A percentile compares a stretch with the other conserved stretches of the same genome.
Conservation (phyloP, 2,113 vertebrate genomes). For the Dasyprocta punctata region DNA sequence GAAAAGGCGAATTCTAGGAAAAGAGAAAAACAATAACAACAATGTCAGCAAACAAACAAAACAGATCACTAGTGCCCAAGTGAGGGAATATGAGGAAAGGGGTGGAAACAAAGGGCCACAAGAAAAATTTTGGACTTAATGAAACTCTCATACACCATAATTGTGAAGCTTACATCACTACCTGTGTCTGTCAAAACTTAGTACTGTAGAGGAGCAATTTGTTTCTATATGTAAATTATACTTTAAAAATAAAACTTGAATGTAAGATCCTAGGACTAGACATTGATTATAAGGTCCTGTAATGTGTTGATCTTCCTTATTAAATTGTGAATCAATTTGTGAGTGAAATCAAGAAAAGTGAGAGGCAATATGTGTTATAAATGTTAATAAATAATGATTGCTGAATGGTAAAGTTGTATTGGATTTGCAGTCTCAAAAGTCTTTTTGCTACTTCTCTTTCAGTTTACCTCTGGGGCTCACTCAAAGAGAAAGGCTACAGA, state of each 20-base stretch:
- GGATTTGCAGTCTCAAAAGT: background rate
- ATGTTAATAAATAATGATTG: background rate
- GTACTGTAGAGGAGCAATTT: background rate
- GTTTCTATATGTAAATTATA: background rate
- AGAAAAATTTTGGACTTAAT: too few relatives aligned
- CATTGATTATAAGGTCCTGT: background rate
- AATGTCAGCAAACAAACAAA: background rate
- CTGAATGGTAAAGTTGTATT: background rate
- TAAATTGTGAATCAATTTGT: background rate
- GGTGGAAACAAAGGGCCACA: background rate
- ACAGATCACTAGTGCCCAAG: background rate
- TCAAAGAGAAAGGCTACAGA: background rate
- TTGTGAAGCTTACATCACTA: background rate
- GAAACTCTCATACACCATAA: background rate
- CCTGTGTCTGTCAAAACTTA: background rate
- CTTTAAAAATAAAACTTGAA: background rate
- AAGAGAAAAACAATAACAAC: too few relatives aligned
- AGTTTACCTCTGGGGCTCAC: background rate
- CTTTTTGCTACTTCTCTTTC: background rate
- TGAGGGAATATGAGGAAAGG: background rate
- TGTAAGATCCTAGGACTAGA: background rate
- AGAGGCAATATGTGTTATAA: background rate
- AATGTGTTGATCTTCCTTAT: background rate
- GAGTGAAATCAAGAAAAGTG: background rate
- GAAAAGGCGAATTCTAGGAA: background rate